A percentile compares a stretch with the other conserved stretches of the same genome.
phyloP scores from a whole-genome alignment of 2,888 invertebrate species.

The Lasioglossum calceatum region DNA sequence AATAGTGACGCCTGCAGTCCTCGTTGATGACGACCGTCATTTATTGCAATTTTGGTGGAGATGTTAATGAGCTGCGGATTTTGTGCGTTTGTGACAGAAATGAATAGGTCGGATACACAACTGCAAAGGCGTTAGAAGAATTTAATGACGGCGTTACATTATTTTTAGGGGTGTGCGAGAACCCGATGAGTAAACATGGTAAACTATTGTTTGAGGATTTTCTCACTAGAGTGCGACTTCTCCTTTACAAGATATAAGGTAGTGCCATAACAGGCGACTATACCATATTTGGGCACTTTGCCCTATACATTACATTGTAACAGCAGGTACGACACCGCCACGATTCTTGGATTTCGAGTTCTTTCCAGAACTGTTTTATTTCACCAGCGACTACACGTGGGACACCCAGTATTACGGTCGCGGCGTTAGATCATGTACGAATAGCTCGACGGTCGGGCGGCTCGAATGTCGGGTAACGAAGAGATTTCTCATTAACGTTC shows the following conservation, averaged over 20 bases:
- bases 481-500: constrained; percentile 69
- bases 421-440: neutral
- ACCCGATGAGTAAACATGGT: too few relatives aligned
- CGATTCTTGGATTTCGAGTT: too few relatives aligned
- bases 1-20: neutral
- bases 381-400: neutral
- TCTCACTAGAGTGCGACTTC: too few relatives aligned
- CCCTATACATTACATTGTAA: too few relatives aligned
- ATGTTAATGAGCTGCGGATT: neutral
- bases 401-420: neutral
- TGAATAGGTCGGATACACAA: neutral
- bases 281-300: too few relatives aligned
- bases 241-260: too few relatives aligned
- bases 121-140: neutral
- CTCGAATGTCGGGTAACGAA: constrained; percentile 53
- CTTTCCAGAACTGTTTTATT: too few relatives aligned
- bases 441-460: neutral
- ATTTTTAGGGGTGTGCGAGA: too few relatives aligned
- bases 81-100: neutral
- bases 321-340: too few relatives aligned
- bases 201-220: too few relatives aligned
- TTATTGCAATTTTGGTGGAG: neutral
- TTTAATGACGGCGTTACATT: neutral
- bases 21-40: neutral
- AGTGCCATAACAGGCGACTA: too few relatives aligned